Evolutionary conservation across 2,888 invertebrate genomes (phyloP).

Genomic region (Vanessa cardui): DNA sequence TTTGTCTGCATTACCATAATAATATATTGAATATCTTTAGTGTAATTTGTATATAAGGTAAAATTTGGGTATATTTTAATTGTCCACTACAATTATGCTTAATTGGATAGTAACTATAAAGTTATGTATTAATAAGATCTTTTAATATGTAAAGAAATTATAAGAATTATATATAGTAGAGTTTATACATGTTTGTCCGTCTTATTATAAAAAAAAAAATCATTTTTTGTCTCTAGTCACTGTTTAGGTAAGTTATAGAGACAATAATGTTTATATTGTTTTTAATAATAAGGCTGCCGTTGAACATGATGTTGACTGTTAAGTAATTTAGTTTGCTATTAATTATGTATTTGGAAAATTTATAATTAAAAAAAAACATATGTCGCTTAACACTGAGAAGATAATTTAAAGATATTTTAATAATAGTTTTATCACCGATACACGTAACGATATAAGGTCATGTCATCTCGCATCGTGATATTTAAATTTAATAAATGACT

Average conservation of each 20-base stretch:
- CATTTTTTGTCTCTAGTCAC: neutral
- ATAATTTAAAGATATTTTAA: too few relatives aligned
- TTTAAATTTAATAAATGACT: too few relatives aligned
- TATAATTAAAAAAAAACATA: neutral
- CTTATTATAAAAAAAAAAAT: neutral
- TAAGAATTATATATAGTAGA: slow-evolving; percentile 23
- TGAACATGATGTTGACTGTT: too few relatives aligned
- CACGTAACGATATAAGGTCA: too few relatives aligned
- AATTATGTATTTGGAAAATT: neutral
- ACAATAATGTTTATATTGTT: neutral
- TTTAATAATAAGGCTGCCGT: neutral
- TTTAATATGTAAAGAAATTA: slow-evolving; percentile 38
- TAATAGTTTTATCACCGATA: too few relatives aligned
- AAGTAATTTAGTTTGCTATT: neutral
- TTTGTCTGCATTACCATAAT: neutral
- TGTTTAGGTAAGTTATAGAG: neutral
- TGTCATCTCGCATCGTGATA: too few relatives aligned
- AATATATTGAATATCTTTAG: neutral
- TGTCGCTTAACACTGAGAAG: too few relatives aligned
- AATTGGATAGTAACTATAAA: slow-evolving; percentile 15
- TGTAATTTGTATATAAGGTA: neutral
- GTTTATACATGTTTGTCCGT: slow-evolving; percentile 32
- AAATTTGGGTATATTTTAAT: slow-evolving; percentile 24
- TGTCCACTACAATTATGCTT: slow-evolving; percentile 27
- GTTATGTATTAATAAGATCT: slow-evolving; percentile 33